Percentiles rank a stretch among this genome's conserved stretches.
Evolutionary conservation across 2,888 invertebrate species (phyloP).

Genomic region (Buathra laborator): DNA sequence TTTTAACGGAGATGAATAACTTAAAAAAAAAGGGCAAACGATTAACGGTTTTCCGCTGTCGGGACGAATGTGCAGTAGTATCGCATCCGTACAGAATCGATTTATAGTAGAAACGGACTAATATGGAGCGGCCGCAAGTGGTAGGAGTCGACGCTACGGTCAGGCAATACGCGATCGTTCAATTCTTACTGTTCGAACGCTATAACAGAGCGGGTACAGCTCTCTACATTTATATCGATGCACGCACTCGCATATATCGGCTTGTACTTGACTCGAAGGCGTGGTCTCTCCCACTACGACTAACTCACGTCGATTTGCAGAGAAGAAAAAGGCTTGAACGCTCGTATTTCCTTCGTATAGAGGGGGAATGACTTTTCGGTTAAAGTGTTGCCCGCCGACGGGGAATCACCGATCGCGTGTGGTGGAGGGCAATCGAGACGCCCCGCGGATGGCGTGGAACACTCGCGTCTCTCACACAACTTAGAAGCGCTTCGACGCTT

Average conservation of each 20-base stretch:
- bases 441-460: not conserved
- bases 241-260: constrained; percentile 20
- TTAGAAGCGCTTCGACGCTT: constrained; percentile 32
- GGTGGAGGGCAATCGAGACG: constrained; percentile 16
- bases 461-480: not conserved
- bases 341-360: not conserved
- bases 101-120: constrained; percentile 5
- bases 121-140: constrained; percentile 38
- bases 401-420: constrained; percentile 28
- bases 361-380: constrained; percentile 26
- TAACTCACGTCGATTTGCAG: constrained; percentile 49
- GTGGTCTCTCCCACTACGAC: constrained; percentile 48
- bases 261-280: constrained; percentile 16
- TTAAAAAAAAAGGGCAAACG: not conserved
- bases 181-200: not conserved
- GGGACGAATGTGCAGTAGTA: no score
- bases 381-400: not conserved
- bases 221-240: constrained; percentile 1
- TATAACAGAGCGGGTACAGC: not conserved
- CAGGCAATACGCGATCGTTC: constrained; percentile 20
- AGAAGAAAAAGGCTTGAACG: constrained; percentile 19
- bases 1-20: not conserved
- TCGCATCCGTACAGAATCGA: not conserved
- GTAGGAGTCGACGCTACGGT: constrained; percentile 50
- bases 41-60: no score